A percentile compares a stretch with the other conserved stretches of the same genome.
Conservation (phyloP, 1,140 invertebrate genomes). For the Bombyx mori region DNA sequence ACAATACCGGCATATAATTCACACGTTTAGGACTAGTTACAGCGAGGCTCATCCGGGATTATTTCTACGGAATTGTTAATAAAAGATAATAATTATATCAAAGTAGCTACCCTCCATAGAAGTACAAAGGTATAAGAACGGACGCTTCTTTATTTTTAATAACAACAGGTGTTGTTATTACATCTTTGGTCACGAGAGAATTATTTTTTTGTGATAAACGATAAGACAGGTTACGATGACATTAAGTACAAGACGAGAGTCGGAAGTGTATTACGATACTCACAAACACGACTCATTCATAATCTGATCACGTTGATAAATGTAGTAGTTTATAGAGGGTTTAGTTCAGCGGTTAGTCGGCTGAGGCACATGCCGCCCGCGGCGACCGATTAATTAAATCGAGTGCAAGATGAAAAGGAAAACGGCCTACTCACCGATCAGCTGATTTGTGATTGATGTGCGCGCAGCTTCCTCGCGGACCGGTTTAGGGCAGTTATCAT, state of each 20-base stretch:
- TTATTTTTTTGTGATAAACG: too few species aligned
- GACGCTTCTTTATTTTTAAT: too few species aligned
- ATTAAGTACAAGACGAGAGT: constrained; percentile 7
- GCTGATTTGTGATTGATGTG: constrained; percentile 50
- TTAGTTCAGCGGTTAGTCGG: constrained; percentile 8
- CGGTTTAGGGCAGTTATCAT: constrained; percentile 38
- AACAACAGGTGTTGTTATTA: too few species aligned
- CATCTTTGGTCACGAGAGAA: too few species aligned
- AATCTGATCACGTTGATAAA: constrained; percentile 28
- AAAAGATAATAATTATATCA: too few species aligned
- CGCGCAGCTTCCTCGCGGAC: constrained; percentile 26
- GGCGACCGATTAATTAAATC: constrained; percentile 53
- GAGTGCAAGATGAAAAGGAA: constrained; percentile 56
- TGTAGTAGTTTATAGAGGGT: constrained; percentile 21
- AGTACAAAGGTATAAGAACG: too few species aligned
- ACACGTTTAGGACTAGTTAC: too few species aligned
- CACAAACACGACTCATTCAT: constrained; percentile 38
- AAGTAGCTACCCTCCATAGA: too few species aligned
- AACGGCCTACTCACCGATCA: constrained; percentile 35
- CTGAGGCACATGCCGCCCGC: constrained; percentile 19
- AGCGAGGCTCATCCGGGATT: too few species aligned
- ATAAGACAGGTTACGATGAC: background rate
- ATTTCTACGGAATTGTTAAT: too few species aligned
- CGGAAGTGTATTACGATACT: constrained; percentile 29
- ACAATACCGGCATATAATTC: too few species aligned